These are phyloP conservation scores for Macrosiphum euphorbiae DNA, from an alignment of 2,888 invertebrate genomes.

Conservation along the genomic window DNA sequence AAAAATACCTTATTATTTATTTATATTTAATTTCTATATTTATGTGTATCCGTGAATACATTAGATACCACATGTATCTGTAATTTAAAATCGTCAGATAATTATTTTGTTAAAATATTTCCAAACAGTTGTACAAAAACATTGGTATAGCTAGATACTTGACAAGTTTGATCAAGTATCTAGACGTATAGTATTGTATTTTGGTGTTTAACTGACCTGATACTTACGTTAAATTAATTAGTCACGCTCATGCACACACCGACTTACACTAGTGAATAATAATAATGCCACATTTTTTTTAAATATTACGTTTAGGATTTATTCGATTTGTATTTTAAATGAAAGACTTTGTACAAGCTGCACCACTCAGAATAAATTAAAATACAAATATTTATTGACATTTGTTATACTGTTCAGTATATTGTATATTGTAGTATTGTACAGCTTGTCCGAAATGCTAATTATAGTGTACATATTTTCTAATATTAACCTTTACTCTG, in stretches of 20 bases:
- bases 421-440: conserved; percentile 24
- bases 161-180: not conserved
- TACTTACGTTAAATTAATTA: not conserved
- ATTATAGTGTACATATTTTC: conserved; percentile 46
- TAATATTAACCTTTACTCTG: conserved; percentile 50
- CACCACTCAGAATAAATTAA: not conserved
- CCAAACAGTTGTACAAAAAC: not conserved
- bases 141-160: not conserved
- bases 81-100: not conserved
- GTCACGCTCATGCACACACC: not conserved
- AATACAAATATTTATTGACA: conserved; percentile 20
- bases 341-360: not conserved
- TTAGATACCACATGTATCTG: not conserved
- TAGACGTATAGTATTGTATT: not conserved
- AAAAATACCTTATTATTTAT: not conserved
- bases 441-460: conserved; percentile 46
- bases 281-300: not conserved
- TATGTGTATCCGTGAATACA: not conserved
- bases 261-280: not conserved
- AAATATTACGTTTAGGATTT: not conserved
- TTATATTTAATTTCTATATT: not conserved
- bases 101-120: not conserved
- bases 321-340: not conserved
- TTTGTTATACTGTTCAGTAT: conserved; percentile 31
- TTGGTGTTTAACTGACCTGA: not conserved